phyloP scores from a whole-genome alignment of 2,888 invertebrate species.

The Lobophora halterata region DNA sequence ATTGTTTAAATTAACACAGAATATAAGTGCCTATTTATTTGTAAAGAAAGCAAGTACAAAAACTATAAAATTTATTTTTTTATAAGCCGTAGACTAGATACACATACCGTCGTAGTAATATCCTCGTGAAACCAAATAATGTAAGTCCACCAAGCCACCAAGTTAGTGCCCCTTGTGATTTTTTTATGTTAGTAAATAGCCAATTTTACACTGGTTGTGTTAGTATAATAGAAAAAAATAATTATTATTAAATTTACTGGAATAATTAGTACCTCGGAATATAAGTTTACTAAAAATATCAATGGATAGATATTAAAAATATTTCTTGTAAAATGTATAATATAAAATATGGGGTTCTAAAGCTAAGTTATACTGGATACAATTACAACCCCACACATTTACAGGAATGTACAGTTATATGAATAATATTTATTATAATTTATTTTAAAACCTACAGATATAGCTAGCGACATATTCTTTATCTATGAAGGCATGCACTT shows the following conservation, averaged over 20 bases:
- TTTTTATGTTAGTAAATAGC: slow-evolving; percentile 17
- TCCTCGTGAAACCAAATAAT: slow-evolving; percentile 42
- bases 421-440: slow-evolving; percentile 35
- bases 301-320: too few relatives aligned
- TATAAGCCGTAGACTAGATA: slow-evolving; percentile 49
- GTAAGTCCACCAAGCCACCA: slow-evolving; percentile 47
- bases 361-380: slow-evolving; percentile 12
- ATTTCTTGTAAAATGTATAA: slow-evolving; percentile 10
- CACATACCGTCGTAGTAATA: slow-evolving; percentile 29
- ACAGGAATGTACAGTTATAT: slow-evolving; percentile 57
- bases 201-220: slow-evolving; percentile 20
- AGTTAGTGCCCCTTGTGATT: slow-evolving; percentile 20
- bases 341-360: slow-evolving; percentile 20
- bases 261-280: slow-evolving; percentile 27
- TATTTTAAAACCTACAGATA: slow-evolving; percentile 42
- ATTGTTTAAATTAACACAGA: slow-evolving; percentile 46
- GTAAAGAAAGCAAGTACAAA: too few relatives aligned
- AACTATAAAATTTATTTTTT: slow-evolving; percentile 37
- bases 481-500: slow-evolving; percentile 59
- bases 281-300: too few relatives aligned
- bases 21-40: slow-evolving; percentile 31
- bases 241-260: slow-evolving; percentile 11
- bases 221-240: slow-evolving; percentile 20
- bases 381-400: slow-evolving; percentile 42
- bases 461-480: slow-evolving; percentile 57